Base-by-base conservation (phyloP, 2,797 vertebrate genomes). In the Chaenodraco wilsoni region DNA sequence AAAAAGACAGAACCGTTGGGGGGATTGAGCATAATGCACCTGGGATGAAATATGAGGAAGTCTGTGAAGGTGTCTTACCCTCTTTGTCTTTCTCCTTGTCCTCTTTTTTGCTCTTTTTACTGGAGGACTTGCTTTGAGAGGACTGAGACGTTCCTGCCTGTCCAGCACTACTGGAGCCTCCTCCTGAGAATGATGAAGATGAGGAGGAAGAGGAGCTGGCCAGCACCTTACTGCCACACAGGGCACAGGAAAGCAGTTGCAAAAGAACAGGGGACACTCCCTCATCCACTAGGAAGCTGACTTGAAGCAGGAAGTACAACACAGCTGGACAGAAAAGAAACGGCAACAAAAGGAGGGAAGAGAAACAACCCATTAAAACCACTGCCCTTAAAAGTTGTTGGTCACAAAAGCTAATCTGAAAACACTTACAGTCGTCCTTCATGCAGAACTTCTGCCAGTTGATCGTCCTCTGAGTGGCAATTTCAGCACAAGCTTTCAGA, bases 381-480 rank as follows among this genome's bases (percentile, higher is more conserved):
- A 13, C 2, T 31, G 17, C 3, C 9, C 44, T 59, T 23, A 14
- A 66, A 16, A 9, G 17, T 23, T 56, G 10, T 37, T 44, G 69
- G 21, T 66, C 31, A 15, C 7, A 83, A 69, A 70, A 52, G 6
- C 1, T 7, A 11, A 52, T 59, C 12, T 14, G 3, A 71, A 61
- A 72, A 12, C 72, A 94, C 97, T 96, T 93, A 99, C 98, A 99
- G 82, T 99, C 98, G 5, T 99, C 98, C 88, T 99, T 99, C 91
- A 99, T 96, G 89, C 98, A 99, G 92, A 99, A 99, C 67, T 99
- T 99, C 92, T 99, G 98, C 98, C 98, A 99, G 93, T 99, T 99
- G 71, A 98, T 90, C 0, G 98, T 99, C 48, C 98, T 91, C 89
- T 99, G 98, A 0, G 97, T 97, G 57, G 98, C 97, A 4, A 99